phyloP scores from a whole-genome alignment of 2,888 invertebrate species.

The Trissonchulus latispiculum region DNA sequence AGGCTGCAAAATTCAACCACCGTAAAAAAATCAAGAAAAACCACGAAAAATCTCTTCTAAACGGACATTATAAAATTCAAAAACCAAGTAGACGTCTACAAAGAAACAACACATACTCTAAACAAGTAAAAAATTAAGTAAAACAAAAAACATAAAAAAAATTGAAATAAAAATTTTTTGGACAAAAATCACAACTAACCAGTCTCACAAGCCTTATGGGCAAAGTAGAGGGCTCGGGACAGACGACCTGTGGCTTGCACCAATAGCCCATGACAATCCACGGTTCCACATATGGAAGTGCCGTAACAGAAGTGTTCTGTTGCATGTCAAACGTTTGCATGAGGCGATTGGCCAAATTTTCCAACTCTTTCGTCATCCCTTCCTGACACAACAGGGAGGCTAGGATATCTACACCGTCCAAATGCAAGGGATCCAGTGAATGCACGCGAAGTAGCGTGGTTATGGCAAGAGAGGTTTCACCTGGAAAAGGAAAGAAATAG shows the following conservation, averaged over 20 bases:
- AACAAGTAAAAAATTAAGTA: no score
- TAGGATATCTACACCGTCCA: constrained; percentile 44
- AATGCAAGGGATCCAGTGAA: constrained; percentile 38
- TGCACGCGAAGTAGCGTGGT: constrained; percentile 34
- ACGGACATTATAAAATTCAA: no score
- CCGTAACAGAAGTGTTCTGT: constrained; percentile 21
- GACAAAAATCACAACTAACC: neutral
- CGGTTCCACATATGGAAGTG: constrained; percentile 43
- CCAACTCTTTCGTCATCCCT: constrained; percentile 37
- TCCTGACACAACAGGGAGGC: constrained; percentile 40
- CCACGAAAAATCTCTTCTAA: no score
- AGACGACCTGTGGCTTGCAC: constrained; percentile 38
- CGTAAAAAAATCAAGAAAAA: no score
- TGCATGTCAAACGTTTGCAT: constrained; percentile 28
- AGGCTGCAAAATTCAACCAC: no score
- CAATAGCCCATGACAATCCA: constrained; percentile 47
- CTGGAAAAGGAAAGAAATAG: neutral
- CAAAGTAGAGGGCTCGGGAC: constrained; percentile 44
- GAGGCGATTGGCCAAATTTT: constrained; percentile 42
- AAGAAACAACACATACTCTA: no score
- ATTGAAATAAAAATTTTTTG: no score
- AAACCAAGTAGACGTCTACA: no score
- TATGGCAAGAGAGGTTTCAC: constrained; percentile 16
- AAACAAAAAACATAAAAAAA: no score
- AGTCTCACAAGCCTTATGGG: constrained; percentile 41